Evolutionary conservation across 2,888 invertebrate genomes (phyloP), one percentile per base, ranked within the genome.

Genomic region (Cheilosia vulpina): DNA sequence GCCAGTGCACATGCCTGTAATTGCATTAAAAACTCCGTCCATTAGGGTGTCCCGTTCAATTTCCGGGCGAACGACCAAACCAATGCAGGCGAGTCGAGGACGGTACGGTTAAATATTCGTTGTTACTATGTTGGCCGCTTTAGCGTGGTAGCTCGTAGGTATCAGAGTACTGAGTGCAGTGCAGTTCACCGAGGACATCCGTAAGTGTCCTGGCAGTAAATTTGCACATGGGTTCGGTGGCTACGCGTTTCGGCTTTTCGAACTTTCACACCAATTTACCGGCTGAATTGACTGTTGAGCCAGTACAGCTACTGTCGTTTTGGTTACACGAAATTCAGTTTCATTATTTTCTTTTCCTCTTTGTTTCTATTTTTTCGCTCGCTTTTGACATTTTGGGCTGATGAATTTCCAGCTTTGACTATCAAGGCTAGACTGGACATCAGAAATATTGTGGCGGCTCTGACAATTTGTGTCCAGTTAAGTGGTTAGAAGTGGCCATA

Each of bases 21-120:
- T 85, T 85, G 81, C 85, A 85, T 85, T 85, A 85, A 85, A 85
- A 81, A 85, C 76, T 85, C 85, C 72, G 81, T 85, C 85, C 85
- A 85, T 85, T 85, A 85, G 81, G 76, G 85, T 81, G 85, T 85
- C 81, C 75, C 81, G 81, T 85, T 77, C 85, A 85, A 85, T 85
- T 85, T 85, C 66, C 62, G 34, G 58, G 65, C 65, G 76, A 55
- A 71, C 71, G 72, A 43, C 71, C 65, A 58, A 62, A 63, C 65
- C 60, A 52, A 52, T n/a, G 66, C 72, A 60, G 58, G 31, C 60
- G 45, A 60, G 72, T 21, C 65, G 69, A 52, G 52, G 69, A 52
- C 66, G 31, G 24, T 47, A 38, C 52, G 81, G 77, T 62, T 77
- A 85, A 85, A 85, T 85, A 81, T 85, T 85, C 77, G 81, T 85